Conservation (phyloP, 2,888 invertebrate genomes). For the Petrophora chlorosata region DNA sequence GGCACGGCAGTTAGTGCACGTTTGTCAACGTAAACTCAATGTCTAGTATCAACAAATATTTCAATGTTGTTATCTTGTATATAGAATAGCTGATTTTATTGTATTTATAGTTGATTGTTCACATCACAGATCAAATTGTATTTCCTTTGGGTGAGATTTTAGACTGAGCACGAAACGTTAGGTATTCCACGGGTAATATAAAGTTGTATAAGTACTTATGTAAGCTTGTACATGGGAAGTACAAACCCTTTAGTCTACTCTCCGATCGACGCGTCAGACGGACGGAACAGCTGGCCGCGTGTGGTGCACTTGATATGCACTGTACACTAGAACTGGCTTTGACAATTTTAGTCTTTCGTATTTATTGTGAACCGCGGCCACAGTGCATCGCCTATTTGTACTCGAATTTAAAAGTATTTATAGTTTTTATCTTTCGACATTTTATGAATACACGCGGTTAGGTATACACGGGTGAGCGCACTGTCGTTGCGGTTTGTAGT, state of each 20-base stretch:
- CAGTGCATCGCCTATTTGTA: slow-evolving; percentile 31
- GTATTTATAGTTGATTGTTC: slow-evolving; percentile 23
- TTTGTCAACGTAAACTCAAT: slow-evolving; percentile 38
- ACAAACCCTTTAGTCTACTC: slow-evolving; percentile 33
- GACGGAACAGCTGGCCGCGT: neutral
- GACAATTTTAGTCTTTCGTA: slow-evolving; percentile 44
- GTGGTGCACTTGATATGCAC: slow-evolving; percentile 14
- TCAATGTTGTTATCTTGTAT: slow-evolving; percentile 62
- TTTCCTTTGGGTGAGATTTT: slow-evolving; percentile 55
- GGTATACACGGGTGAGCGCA: slow-evolving; percentile 25
- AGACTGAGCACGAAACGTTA: slow-evolving; percentile 57
- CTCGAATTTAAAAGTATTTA: slow-evolving; percentile 40
- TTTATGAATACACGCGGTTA: slow-evolving; percentile 19
- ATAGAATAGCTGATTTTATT: slow-evolving; percentile 54
- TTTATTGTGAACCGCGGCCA: slow-evolving; percentile 46
- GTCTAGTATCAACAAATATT: slow-evolving; percentile 50
- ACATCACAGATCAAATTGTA: slow-evolving; percentile 35
- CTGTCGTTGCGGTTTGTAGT: slow-evolving; percentile 40
- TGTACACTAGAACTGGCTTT: slow-evolving; percentile 29
- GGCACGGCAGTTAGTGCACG: neutral
- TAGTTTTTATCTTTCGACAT: slow-evolving; percentile 23
- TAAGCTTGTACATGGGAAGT: slow-evolving; percentile 43
- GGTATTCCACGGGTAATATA: slow-evolving; percentile 47
- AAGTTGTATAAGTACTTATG: slow-evolving; percentile 36
- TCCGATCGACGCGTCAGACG: slow-evolving; percentile 2